These are phyloP conservation scores for Protaetia brevitarsis DNA, from an alignment of 1,140 invertebrate genomes.

Conservation along the genomic window DNA sequence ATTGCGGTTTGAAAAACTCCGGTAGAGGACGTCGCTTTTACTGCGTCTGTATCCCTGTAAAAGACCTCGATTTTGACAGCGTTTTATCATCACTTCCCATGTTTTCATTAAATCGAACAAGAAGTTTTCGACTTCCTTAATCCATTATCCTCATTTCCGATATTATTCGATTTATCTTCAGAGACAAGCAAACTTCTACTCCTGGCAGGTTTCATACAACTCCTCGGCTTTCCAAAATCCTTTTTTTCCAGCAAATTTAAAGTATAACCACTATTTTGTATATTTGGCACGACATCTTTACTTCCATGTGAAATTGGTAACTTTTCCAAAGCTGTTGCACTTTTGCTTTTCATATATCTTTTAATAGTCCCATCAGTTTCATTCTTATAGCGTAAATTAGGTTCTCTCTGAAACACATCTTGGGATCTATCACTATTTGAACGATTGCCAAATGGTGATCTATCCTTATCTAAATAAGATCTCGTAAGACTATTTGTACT, in stretches of 20 bases:
- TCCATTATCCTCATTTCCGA: neutral
- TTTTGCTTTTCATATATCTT: neutral
- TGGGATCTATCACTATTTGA: neutral
- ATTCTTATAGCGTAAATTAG: neutral
- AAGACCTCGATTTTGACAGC: constrained; percentile 2
- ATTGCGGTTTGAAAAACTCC: constrained; percentile 33
- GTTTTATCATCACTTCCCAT: neutral
- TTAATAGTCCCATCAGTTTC: neutral
- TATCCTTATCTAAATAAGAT: neutral
- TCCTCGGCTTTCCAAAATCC: too few species aligned
- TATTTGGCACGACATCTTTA: too few species aligned
- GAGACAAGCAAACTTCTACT: neutral
- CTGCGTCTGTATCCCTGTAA: constrained; percentile 21
- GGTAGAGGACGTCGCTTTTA: constrained; percentile 36
- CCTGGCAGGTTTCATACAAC: neutral
- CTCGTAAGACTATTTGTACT: too few species aligned
- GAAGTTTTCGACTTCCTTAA: constrained; percentile 25
- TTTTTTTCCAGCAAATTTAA: too few species aligned
- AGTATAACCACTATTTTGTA: too few species aligned
- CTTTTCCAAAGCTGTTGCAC: neutral
- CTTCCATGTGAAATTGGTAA: neutral
- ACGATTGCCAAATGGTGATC: neutral
- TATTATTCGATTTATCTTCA: neutral
- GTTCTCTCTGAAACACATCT: neutral
- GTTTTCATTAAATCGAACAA: neutral